Conservation (phyloP, 2,113 vertebrate species). For the Sakesphorus luctuosus region DNA sequence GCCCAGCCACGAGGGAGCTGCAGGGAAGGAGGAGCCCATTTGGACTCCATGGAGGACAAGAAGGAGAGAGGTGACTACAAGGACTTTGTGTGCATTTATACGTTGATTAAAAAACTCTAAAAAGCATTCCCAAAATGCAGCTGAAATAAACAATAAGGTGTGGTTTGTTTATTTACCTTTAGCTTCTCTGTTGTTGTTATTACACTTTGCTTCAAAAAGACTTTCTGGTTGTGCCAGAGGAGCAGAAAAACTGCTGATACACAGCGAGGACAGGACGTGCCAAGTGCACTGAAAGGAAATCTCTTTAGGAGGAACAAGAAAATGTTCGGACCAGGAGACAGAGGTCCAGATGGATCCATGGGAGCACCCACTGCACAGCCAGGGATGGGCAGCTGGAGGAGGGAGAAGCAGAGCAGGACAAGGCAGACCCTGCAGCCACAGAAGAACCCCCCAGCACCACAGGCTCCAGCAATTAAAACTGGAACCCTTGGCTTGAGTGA, state of each 20-base stretch:
- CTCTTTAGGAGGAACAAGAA: background rate
- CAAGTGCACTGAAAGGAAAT: background rate
- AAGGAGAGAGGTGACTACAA: background rate
- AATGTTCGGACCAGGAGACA: background rate
- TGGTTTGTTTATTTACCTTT: background rate
- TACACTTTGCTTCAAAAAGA: background rate
- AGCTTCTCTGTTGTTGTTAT: background rate
- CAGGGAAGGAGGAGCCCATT: background rate
- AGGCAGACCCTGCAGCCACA: rapidly evolving
- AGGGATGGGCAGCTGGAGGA: background rate
- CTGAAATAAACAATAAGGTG: background rate
- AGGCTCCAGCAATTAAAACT: background rate
- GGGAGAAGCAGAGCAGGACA: background rate
- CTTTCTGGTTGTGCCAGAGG: constrained; percentile 5
- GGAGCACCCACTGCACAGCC: background rate
- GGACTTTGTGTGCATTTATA: rapidly evolving
- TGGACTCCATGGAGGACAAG: background rate
- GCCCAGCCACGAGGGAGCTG: background rate
- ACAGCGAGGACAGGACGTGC: background rate
- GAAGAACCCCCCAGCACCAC: background rate
- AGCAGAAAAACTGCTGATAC: background rate
- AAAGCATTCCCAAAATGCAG: background rate
- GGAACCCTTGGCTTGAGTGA: background rate
- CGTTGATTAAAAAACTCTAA: background rate
- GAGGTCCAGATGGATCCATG: background rate